A percentile compares a stretch with the other conserved stretches of the same genome.
Evolutionary conservation across 1,140 invertebrate species (phyloP).

Genomic region (Drosophila ercepeae): DNA sequence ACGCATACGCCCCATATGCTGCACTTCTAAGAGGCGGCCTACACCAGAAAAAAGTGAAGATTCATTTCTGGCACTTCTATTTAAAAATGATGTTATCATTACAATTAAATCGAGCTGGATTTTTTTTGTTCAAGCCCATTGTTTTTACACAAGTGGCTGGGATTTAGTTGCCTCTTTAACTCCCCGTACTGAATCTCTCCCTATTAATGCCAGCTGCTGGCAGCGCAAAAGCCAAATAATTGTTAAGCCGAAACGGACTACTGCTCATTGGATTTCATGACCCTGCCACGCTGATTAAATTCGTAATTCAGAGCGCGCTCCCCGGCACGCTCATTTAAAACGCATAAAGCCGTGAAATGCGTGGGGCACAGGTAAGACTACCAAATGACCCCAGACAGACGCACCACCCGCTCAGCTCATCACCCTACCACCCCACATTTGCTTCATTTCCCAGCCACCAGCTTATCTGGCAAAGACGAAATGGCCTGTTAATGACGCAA

Average conservation of each 20-base stretch:
- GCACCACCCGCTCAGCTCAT: neutral
- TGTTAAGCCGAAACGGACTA: slow-evolving; percentile 35
- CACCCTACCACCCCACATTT: neutral
- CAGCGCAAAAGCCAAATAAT: slow-evolving; percentile 36
- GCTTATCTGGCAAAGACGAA: slow-evolving; percentile 55
- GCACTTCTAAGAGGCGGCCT: too few relatives aligned
- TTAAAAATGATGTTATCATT: neutral
- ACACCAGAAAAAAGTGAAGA: neutral
- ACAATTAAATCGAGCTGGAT: neutral
- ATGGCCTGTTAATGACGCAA: slow-evolving; percentile 80
- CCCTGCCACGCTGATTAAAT: slow-evolving; percentile 59
- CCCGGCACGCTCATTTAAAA: slow-evolving; percentile 64
- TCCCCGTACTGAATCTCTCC: neutral
- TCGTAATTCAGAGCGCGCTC: slow-evolving; percentile 50
- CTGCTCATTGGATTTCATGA: slow-evolving; percentile 46
- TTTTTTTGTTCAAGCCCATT: neutral
- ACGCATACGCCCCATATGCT: slow-evolving; percentile 58
- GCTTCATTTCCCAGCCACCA: slow-evolving; percentile 6
- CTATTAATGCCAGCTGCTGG: neutral
- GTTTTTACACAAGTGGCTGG: slow-evolving; percentile 5
- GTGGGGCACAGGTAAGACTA: slow-evolving; percentile 52
- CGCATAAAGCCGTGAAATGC: slow-evolving; percentile 68
- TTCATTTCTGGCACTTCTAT: neutral
- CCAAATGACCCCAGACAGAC: slow-evolving; percentile 50
- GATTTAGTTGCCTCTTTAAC: neutral